Conservation (phyloP, 2,797 vertebrate species). For the Notamacropus eugenii region DNA sequence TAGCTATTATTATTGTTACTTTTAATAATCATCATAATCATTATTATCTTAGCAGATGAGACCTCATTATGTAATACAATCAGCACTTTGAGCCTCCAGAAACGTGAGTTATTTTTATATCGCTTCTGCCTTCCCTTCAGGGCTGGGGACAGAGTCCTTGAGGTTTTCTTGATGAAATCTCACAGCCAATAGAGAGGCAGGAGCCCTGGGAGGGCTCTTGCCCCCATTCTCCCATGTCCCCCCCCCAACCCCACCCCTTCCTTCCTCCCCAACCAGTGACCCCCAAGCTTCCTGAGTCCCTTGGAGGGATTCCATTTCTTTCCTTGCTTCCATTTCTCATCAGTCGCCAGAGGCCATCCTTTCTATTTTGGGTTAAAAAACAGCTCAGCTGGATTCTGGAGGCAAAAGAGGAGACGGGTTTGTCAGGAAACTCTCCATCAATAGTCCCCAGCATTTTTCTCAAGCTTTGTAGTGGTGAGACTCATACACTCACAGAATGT, state of each 20-base stretch:
- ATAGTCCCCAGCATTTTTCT: neutral
- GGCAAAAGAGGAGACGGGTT: neutral
- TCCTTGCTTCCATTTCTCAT: conserved; percentile 25
- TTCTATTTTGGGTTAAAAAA: conserved; percentile 50
- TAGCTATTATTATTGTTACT: neutral
- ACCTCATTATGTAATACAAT: neutral
- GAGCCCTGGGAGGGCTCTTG: neutral
- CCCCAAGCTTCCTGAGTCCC: conserved; percentile 44
- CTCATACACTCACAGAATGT: neutral
- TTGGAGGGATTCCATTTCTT: conserved; percentile 26
- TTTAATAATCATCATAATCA: neutral
- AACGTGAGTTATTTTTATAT: neutral
- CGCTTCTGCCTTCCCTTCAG: neutral
- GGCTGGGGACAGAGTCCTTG: neutral
- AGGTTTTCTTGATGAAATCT: neutral
- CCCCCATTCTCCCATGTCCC: neutral
- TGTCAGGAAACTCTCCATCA: neutral
- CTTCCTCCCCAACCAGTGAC: conserved; percentile 3
- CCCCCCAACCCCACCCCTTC: neutral
- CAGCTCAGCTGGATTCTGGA: conserved; percentile 29
- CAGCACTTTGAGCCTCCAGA: neutral
- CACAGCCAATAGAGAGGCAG: neutral
- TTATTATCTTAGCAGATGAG: neutral
- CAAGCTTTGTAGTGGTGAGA: neutral
- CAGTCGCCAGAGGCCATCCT: conserved; percentile 29